Evolutionary conservation across 2,888 invertebrate species (phyloP), one percentile per base, ranked within the genome.

Genomic region (Ichneumoninae sp.): DNA sequence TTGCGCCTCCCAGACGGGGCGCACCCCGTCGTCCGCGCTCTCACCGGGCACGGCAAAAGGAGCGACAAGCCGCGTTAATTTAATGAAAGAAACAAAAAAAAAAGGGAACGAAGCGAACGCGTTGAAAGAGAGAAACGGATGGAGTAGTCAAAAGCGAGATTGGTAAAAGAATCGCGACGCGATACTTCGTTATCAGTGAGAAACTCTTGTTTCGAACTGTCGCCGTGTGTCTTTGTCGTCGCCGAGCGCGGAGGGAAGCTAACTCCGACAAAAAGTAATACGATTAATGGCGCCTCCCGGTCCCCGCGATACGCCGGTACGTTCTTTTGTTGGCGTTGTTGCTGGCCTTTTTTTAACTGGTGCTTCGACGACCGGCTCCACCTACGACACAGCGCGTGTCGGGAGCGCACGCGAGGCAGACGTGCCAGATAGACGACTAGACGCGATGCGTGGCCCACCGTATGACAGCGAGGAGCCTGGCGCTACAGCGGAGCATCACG

Each of bases 11-110:
- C 70, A 54, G 54, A 71, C 54, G 44, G 10, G 57, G 13, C 57
- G 57, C 57, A 70, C 30, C 75, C 65, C 22, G 36, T 78, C 78
- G 69, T 54, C 33, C 78, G 40, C 68, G 60, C 77, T 81, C 60
- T 79, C 40, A 52, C 60, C 80, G 44, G 60, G 50, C 10, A 13
- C 30, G 81, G 65, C 78, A 85, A 88, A 87, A 85, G 87, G 85
- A 87, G 88, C 88, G 87, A 86, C 85, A 87, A 86, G 81, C 87
- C 88, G 87, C 87, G 86, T 87, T 88, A 89, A 90, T 90, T 89
- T 88, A 86, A 89, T 89, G 87, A 89, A 88, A 90, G 57, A 19
- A 19, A 8, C n/a, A 87, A 85, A 63, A 26, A 26, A 60, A 30
- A 47, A 65, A 33, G 36, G 52, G 10, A 63, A 73, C 40, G 26